These are phyloP conservation scores for Nothoprocta pentlandii DNA, from an alignment of 2,113 vertebrate species.

Conservation along the genomic window DNA sequence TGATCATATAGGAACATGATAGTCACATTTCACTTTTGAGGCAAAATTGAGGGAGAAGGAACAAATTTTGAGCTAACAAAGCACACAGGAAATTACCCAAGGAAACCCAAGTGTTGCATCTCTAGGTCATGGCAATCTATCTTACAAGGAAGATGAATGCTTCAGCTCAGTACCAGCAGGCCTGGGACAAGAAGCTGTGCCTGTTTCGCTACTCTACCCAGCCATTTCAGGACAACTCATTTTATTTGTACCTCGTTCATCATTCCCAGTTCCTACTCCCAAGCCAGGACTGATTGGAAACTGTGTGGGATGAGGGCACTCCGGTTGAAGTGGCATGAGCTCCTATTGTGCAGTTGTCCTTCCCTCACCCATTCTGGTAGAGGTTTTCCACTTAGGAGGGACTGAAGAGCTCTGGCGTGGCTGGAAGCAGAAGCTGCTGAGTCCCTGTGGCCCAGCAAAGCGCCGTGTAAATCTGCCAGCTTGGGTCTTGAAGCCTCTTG, in stretches of 20 bases:
- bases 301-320: background rate
- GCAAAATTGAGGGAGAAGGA: background rate
- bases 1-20: background rate
- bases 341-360: constrained; percentile 49
- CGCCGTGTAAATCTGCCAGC: background rate
- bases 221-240: constrained; percentile 18
- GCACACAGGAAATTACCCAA: background rate
- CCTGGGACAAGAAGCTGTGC: background rate
- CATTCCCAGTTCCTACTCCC: background rate
- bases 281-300: background rate
- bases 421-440: background rate
- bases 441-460: background rate
- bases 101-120: background rate
- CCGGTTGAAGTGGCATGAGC: background rate
- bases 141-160: background rate
- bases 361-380: background rate
- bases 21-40: background rate
- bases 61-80: background rate
- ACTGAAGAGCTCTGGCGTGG: background rate
- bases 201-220: background rate
- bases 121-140: background rate
- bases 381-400: background rate
- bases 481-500: background rate
- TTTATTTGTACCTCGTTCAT: background rate
- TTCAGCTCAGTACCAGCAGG: background rate